Evolutionary conservation across 2,797 vertebrate species (phyloP).

Genomic region (Synanceia verrucosa): DNA sequence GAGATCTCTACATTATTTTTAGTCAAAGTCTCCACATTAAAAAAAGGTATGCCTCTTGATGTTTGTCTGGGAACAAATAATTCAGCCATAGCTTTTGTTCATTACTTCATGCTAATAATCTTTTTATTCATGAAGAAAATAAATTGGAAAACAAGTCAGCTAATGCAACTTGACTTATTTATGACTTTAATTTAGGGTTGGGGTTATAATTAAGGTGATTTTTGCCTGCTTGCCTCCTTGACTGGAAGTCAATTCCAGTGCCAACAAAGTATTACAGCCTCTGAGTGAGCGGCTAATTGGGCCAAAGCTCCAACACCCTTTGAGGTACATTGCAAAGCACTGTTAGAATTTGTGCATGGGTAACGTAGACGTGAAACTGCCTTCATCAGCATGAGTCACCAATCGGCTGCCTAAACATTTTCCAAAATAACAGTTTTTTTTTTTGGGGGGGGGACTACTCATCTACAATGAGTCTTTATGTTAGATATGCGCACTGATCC

Average conservation of each 20-base stretch:
- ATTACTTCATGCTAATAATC: neutral
- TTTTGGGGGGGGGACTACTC: neutral
- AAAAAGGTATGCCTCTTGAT: neutral
- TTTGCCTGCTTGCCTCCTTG: constrained; percentile 3
- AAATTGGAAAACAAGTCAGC: constrained; percentile 4
- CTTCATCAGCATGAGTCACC: constrained; percentile 9
- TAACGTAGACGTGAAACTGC: constrained; percentile 20
- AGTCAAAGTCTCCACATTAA: too few relatives aligned
- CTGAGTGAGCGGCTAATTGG: constrained; percentile 27
- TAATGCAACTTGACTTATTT: neutral
- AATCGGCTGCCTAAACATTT: neutral
- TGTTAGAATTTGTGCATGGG: constrained; percentile 35
- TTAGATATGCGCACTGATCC: neutral
- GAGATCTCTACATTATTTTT: neutral
- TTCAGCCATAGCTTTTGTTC: neutral
- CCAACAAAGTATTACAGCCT: constrained; percentile 15
- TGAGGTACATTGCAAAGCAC: constrained; percentile 41
- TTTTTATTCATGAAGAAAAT: constrained; percentile 10
- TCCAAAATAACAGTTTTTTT: constrained; percentile 7
- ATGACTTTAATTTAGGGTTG: constrained; percentile 21
- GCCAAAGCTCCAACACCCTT: constrained; percentile 17
- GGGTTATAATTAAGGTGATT: constrained; percentile 17
- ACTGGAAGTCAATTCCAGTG: constrained; percentile 38
- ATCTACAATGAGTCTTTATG: neutral
- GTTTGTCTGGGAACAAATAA: neutral